These are phyloP conservation scores for Globia sparganii DNA, from an alignment of 2,888 invertebrate genomes.

Conservation along the genomic window DNA sequence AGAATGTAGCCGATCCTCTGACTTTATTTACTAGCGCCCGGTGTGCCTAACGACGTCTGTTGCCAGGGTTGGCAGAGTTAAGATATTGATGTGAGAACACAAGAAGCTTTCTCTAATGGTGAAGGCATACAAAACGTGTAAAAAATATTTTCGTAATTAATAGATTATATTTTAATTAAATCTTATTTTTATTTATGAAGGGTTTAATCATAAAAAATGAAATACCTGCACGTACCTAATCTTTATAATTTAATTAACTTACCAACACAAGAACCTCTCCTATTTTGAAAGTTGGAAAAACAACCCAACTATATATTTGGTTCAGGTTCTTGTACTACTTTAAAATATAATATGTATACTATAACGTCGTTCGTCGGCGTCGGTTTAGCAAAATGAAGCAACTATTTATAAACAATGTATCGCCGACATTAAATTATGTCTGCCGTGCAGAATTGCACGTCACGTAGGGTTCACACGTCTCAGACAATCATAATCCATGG, in stretches of 20 bases:
- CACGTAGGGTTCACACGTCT: slow-evolving; percentile 39
- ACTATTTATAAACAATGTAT: slow-evolving; percentile 26
- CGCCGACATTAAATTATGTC: slow-evolving; percentile 34
- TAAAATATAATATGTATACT: not conserved
- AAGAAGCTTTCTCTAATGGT: not conserved
- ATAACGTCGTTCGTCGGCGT: slow-evolving; percentile 6
- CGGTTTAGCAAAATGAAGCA: slow-evolving; percentile 16
- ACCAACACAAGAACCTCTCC: not conserved
- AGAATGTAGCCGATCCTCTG: slow-evolving; percentile 57
- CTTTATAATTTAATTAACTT: not conserved
- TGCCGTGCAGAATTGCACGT: slow-evolving; percentile 35
- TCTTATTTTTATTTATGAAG: not conserved
- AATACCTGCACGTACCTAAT: not conserved
- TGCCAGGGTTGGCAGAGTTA: slow-evolving; percentile 51
- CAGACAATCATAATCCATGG: slow-evolving; percentile 10
- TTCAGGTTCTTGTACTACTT: slow-evolving; percentile 10
- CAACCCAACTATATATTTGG: too few species aligned
- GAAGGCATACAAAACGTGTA: not conserved
- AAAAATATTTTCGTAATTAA: not conserved
- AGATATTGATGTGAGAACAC: not conserved
- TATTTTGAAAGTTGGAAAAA: not conserved
- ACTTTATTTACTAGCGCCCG: slow-evolving; percentile 68
- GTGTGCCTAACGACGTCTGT: slow-evolving; percentile 65
- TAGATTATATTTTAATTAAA: not conserved
- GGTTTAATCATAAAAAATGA: not conserved